Conservation (phyloP, 2,113 vertebrate species). For the Danio rerio region DNA sequence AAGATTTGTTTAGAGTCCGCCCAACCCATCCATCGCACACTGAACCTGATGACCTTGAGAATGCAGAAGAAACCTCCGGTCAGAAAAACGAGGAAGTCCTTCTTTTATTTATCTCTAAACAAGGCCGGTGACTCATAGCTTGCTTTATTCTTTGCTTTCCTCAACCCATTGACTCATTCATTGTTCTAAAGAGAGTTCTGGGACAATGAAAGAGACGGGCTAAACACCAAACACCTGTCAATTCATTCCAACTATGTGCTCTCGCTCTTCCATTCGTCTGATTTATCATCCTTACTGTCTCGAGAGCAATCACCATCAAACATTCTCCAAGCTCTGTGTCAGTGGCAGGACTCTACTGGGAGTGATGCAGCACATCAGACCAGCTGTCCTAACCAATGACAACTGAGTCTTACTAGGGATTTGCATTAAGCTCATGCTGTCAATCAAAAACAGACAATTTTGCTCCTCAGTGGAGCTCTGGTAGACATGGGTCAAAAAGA, state of each 20-base stretch:
- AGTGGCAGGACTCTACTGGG: not conserved
- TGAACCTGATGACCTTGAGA: conserved; percentile 72
- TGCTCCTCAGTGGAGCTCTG: not conserved
- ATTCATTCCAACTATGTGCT: conserved; percentile 63
- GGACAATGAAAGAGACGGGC: conserved; percentile 13
- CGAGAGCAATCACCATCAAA: conserved; percentile 6
- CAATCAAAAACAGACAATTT: conserved; percentile 11
- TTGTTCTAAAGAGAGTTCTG: conserved; percentile 65
- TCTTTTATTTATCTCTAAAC: conserved; percentile 75
- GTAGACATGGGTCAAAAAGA: not conserved
- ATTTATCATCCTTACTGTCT: conserved; percentile 69
- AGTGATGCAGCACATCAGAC: conserved; percentile 19
- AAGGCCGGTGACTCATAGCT: conserved; percentile 71
- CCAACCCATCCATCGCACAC: conserved; percentile 49
- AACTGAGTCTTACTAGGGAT: conserved; percentile 12
- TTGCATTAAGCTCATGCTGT: not conserved
- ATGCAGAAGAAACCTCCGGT: conserved; percentile 36
- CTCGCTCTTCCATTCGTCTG: conserved; percentile 60
- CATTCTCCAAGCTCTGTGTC: conserved; percentile 3
- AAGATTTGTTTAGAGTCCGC: conserved; percentile 71
- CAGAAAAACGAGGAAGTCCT: conserved; percentile 56
- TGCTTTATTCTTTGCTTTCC: conserved; percentile 60
- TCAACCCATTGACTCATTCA: conserved; percentile 71
- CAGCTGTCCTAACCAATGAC: conserved; percentile 29
- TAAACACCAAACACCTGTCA: conserved; percentile 74